phyloP scores from a whole-genome alignment of 2,888 invertebrate species.

The Theodoxus fluviatilis region DNA sequence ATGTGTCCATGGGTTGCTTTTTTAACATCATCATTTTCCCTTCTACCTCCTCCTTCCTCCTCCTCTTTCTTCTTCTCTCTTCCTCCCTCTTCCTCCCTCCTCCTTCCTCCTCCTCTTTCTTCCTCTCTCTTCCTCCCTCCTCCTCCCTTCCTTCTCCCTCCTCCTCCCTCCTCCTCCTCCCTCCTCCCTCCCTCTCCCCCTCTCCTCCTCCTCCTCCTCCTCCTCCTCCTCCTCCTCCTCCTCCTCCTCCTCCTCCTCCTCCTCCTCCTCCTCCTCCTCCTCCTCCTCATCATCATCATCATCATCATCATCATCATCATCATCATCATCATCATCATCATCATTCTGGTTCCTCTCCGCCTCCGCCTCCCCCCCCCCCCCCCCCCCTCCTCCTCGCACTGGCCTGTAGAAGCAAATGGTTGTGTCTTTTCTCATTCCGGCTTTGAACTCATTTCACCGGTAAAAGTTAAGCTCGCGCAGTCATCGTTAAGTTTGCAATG shows the following conservation, averaged over 20 bases:
- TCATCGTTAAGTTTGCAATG: too few species aligned
- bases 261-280: not conserved
- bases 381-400: not conserved
- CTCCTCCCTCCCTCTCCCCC: not conserved
- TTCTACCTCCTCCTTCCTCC: too few species aligned
- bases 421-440: too few species aligned
- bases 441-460: too few species aligned
- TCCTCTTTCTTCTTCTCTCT: not conserved
- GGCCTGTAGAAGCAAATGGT: not conserved
- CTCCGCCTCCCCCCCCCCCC: not conserved
- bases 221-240: not conserved
- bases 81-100: not conserved
- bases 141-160: not conserved
- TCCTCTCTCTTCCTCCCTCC: not conserved
- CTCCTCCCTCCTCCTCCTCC: not conserved
- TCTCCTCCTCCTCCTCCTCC: not conserved
- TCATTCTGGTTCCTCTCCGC: not conserved
- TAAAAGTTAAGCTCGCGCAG: too few species aligned
- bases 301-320: conserved; percentile 3
- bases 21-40: too few species aligned
- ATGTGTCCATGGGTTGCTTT: too few species aligned
- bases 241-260: not conserved
- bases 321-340: conserved; percentile 1
- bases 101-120: not conserved
- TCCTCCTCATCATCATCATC: not conserved